Evolutionary conservation across 2,888 invertebrate genomes (phyloP).

Genomic region (Tetranychus piercei): DNA sequence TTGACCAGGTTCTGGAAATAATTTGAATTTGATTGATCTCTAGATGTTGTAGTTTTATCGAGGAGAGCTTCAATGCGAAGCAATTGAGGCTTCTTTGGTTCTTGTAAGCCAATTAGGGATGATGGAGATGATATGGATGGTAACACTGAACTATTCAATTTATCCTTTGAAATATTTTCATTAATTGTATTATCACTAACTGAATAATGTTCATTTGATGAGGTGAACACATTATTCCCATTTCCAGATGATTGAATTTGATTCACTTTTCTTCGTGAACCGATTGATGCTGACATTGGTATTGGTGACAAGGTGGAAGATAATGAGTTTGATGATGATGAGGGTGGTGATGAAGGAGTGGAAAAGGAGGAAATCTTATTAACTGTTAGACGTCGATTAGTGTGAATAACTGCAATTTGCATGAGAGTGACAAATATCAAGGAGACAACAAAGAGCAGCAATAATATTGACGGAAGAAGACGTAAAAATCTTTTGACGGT

Average conservation of each 20-base stretch:
- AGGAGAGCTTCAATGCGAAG: constrained; percentile 26
- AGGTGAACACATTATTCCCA: not conserved
- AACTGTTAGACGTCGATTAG: constrained; percentile 21
- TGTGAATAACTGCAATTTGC: constrained; percentile 27
- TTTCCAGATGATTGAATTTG: constrained; percentile 5
- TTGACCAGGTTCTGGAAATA: constrained; percentile 23
- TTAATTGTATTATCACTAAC: not conserved
- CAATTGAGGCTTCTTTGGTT: constrained; percentile 11
- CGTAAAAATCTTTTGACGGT: constrained; percentile 26
- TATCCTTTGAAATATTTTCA: not conserved
- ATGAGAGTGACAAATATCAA: constrained; percentile 28
- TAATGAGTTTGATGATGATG: not conserved
- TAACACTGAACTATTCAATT: too few relatives aligned
- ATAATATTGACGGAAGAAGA: constrained; percentile 25
- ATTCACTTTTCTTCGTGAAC: not conserved
- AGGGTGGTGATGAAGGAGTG: not conserved
- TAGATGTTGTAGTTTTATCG: constrained; percentile 25
- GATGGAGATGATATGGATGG: not conserved
- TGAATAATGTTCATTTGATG: not conserved
- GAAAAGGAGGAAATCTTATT: not conserved
- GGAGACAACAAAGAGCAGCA: constrained; percentile 26
- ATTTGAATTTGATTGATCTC: constrained; percentile 23
- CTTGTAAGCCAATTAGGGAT: constrained; percentile 19
- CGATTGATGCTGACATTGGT: not conserved
- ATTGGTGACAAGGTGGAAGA: not conserved